Evolutionary conservation across 2,113 vertebrate species (phyloP).

Genomic region (Misgurnus anguillicaudatus): DNA sequence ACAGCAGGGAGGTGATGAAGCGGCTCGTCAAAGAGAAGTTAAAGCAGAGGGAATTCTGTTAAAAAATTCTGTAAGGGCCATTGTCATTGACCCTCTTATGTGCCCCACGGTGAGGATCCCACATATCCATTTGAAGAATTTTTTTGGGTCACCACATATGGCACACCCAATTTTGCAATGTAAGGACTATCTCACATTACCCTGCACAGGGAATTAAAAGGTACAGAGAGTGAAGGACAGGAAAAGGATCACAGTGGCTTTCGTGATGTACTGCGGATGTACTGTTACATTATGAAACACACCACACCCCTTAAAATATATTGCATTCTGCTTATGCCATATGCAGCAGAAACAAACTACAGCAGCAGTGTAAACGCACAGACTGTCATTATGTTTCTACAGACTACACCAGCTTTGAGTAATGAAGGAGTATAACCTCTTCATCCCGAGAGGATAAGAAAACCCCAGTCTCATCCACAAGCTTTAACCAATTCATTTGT

Average conservation of each 20-base stretch:
- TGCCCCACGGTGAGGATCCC: conserved; percentile 40
- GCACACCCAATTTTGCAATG: conserved; percentile 42
- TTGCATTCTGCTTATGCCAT: not conserved
- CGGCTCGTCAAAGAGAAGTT: not conserved
- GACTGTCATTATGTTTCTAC: conserved; percentile 24
- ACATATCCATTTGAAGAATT: conserved; percentile 41
- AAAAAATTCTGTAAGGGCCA: conserved; percentile 2
- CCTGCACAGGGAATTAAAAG: conserved; percentile 34
- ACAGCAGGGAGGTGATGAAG: conserved; percentile 5
- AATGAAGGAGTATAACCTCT: conserved; percentile 43
- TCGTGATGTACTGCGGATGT: not conserved
- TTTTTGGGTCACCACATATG: conserved; percentile 49
- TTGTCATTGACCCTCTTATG: conserved; percentile 47
- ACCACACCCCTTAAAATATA: not conserved
- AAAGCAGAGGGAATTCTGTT: not conserved
- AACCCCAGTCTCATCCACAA: conserved; percentile 33
- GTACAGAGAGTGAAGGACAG: not conserved
- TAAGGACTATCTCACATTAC: conserved; percentile 49
- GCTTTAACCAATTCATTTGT: conserved; percentile 44
- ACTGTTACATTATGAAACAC: not conserved
- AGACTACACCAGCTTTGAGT: conserved; percentile 25
- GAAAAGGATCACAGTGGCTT: not conserved
- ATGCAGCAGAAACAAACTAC: not conserved
- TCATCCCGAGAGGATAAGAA: conserved; percentile 28
- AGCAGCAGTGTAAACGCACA: not conserved